Evolutionary conservation across 2,888 invertebrate genomes (phyloP).

Genomic region (Macrophya annulata): DNA sequence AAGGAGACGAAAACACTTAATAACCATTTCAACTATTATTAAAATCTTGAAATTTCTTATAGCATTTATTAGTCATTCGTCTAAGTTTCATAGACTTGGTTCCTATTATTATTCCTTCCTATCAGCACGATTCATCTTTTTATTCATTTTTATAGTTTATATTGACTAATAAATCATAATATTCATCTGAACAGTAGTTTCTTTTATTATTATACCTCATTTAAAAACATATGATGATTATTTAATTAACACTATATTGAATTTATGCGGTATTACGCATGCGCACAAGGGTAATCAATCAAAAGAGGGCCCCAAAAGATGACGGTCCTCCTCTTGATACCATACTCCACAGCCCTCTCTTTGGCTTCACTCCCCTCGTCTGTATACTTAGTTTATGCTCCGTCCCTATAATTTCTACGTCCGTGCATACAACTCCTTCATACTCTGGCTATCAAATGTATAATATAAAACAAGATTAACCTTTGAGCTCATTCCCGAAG

Average conservation of each 20-base stretch:
- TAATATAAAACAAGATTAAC: no score
- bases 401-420: no score
- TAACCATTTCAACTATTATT: background rate
- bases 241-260: background rate
- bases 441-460: no score
- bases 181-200: conserved; percentile 1
- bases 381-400: no score
- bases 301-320: conserved; percentile 6
- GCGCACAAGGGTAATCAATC: background rate
- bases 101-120: background rate
- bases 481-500: no score
- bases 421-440: no score
- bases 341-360: no score
- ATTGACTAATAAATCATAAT: background rate
- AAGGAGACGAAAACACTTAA: background rate
- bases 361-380: no score
- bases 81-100: background rate
- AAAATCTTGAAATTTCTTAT: background rate
- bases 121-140: background rate
- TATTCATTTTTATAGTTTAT: background rate
- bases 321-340: no score
- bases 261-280: conserved; percentile 8
- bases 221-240: background rate
- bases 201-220: conserved; percentile 6
- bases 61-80: background rate